Percentiles rank a stretch among this genome's conserved stretches.
Evolutionary conservation across 2,797 vertebrate species (phyloP).

Genomic region (Gymnopithys bicolor): DNA sequence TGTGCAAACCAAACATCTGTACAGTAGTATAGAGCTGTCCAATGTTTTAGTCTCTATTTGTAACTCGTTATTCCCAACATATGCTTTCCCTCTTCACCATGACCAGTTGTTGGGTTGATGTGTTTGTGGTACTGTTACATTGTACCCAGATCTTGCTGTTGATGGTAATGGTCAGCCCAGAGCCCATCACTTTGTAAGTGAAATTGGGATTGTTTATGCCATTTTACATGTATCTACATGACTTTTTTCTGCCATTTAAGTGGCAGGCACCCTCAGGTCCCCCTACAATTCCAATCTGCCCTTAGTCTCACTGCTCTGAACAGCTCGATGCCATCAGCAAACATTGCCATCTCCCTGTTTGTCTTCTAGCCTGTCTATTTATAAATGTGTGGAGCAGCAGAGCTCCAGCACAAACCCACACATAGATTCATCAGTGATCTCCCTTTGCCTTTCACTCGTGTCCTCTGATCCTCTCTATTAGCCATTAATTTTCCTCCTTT

Average conservation of each 20-base stretch:
- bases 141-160: neutral
- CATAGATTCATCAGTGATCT: neutral
- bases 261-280: neutral
- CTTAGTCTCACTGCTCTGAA: neutral
- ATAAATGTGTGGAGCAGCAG: neutral
- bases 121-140: neutral
- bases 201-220: neutral
- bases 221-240: neutral
- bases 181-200: neutral
- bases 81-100: neutral
- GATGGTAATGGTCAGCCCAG: neutral
- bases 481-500: neutral
- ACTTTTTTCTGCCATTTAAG: neutral
- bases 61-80: neutral
- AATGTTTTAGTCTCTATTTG: neutral
- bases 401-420: neutral
- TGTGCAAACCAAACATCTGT: neutral
- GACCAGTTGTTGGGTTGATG: neutral
- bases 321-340: neutral
- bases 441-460: neutral
- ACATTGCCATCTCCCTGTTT: neutral
- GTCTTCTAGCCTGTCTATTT: neutral
- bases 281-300: neutral
- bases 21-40: fast-evolving
- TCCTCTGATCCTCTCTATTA: neutral